Evolutionary conservation across 2,797 vertebrate genomes (phyloP).

Genomic region (Rhyacichthys aspro): DNA sequence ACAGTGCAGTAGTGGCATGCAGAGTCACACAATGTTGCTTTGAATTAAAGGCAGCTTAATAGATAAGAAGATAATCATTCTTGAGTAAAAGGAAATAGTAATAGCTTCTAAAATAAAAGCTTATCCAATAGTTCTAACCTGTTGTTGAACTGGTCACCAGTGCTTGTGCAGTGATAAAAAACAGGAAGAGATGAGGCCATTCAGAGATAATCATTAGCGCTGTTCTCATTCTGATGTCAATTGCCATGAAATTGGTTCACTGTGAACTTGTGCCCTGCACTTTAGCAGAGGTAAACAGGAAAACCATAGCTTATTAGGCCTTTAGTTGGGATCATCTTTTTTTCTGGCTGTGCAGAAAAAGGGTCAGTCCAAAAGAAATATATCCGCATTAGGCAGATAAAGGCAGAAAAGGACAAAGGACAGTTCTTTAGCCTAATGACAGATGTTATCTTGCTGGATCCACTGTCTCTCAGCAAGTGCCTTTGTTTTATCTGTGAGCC

Average conservation of each 20-base stretch:
- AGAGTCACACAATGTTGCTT: too few species aligned
- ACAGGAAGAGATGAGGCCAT: constrained; percentile 17
- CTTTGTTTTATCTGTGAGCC: constrained; percentile 76
- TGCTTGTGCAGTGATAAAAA: constrained; percentile 13
- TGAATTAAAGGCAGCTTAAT: too few species aligned
- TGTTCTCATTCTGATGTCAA: constrained; percentile 21
- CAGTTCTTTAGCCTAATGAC: constrained; percentile 78
- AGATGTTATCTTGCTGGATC: constrained; percentile 74
- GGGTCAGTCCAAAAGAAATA: constrained; percentile 57
- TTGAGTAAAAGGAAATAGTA: too few species aligned
- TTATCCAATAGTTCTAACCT: constrained; percentile 29
- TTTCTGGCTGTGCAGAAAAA: constrained; percentile 28
- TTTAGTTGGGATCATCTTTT: constrained; percentile 40
- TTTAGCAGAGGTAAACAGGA: constrained; percentile 40
- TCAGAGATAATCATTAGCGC: background rate
- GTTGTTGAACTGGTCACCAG: constrained; percentile 33
- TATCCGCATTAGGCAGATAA: constrained; percentile 74
- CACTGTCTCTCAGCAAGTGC: constrained; percentile 68
- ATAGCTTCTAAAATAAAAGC: constrained; percentile 23
- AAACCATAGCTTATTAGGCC: constrained; percentile 50
- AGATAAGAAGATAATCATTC: too few species aligned
- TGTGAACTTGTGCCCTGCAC: constrained; percentile 40
- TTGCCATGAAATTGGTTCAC: constrained; percentile 32
- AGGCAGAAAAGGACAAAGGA: constrained; percentile 67
- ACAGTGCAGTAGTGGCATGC: too few species aligned